Base-by-base conservation (phyloP, 2,888 invertebrate species). In the Mellilla xanthometata region DNA sequence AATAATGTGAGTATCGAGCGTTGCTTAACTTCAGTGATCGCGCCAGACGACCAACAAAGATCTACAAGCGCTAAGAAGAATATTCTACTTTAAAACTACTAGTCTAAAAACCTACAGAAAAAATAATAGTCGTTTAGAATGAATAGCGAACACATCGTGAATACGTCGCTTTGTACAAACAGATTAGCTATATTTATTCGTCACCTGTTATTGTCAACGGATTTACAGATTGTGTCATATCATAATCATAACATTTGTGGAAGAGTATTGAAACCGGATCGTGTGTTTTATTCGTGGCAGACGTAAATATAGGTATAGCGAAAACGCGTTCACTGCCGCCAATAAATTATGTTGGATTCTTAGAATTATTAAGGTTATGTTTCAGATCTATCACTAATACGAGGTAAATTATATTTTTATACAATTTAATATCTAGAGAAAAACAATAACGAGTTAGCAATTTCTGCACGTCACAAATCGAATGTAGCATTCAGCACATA, bases 121-220 rank as follows among this genome's bases (percentile, higher is more conserved):
- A n/a, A n/a, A n/a, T n/a, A n/a, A n/a, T 19, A 8, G 8, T 24
- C 24, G 24, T 24, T n/a, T 3, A 7, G 24, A 24, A 24, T n/a
- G 4, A 24, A n/a, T 4, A 24, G 1, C 7, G 12, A 12, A 29
- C 10, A 12, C 12, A 24, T 28, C 7, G 24, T 31, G 24, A 24
- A 39, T 11, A 13, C 12, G 7, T 23, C 8, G 38, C 30, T 27
- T 19, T 32, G 11, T 2, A 24, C 32, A 31, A 41, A 39, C 31
- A 31, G 10, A 24, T 32, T 40, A 31, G 9, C 26, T 32, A 34
- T 32, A 39, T 50, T 36, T 46, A 50, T 24, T 39, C 35, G 19
- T 43, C 50, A 47, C 39, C 42, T 41, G 41, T 41, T 48, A 48
- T 43, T 52, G 48, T 39, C 38, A 51, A 36, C 29, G 34, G 48